phyloP scores from a whole-genome alignment of 2,113 vertebrate species.

The Urocolius indicus region DNA sequence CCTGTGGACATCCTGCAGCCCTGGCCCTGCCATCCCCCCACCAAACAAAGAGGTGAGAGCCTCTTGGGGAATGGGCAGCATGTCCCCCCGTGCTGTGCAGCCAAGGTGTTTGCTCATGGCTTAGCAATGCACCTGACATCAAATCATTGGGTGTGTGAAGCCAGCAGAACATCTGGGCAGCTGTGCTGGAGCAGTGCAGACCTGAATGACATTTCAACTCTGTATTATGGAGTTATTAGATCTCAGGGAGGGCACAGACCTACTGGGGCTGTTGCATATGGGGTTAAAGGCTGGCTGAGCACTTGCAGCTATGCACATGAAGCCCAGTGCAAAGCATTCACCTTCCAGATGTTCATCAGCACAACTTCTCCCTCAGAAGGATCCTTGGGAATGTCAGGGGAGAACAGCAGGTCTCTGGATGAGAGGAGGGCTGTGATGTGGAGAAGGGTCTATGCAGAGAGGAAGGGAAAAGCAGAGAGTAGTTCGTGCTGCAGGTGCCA shows the following conservation, averaged over 20 bases:
- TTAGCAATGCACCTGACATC: not conserved
- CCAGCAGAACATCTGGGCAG: not conserved
- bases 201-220: not conserved
- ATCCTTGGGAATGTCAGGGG: not conserved
- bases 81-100: not conserved
- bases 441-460: not conserved
- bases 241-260: not conserved
- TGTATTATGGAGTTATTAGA: not conserved
- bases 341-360: not conserved
- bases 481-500: not conserved
- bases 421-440: not conserved
- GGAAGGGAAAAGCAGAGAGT: not conserved
- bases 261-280: not conserved
- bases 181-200: not conserved
- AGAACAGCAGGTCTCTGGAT: not conserved
- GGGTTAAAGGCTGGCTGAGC: not conserved
- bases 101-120: not conserved
- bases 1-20: not conserved
- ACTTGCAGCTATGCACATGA: not conserved
- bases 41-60: not conserved
- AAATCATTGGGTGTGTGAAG: not conserved
- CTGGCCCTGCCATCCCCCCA: not conserved
- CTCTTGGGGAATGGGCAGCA: not conserved
- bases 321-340: not conserved
- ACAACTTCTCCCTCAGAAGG: not conserved